Conservation (phyloP, 2,113 vertebrate species). For the Oceanites oceanicus region DNA sequence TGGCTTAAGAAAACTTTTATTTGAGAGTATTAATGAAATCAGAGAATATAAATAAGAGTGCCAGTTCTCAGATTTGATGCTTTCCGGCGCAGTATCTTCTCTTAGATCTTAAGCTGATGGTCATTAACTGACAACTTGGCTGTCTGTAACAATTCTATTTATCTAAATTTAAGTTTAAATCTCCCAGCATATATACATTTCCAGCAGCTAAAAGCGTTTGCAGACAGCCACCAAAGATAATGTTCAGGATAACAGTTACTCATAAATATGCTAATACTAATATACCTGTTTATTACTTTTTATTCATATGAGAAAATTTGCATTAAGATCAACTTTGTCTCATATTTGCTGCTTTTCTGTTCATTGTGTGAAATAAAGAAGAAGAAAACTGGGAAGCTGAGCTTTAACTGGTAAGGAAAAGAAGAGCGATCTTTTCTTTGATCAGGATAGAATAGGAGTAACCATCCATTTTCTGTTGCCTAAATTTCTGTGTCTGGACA, state of each 20-base stretch:
- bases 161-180: not conserved
- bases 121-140: not conserved
- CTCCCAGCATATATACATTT: not conserved
- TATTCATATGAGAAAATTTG: not conserved
- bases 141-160: not conserved
- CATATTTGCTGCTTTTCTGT: not conserved
- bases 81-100: not conserved
- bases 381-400: not conserved
- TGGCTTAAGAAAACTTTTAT: not conserved
- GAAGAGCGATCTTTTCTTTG: not conserved
- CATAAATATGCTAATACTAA: not conserved
- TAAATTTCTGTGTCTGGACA: not conserved
- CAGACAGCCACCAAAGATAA: not conserved
- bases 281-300: not conserved
- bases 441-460: not conserved
- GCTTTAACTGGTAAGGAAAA: not conserved
- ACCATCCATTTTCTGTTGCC: not conserved
- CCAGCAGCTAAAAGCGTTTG: not conserved
- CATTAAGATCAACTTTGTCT: not conserved
- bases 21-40: not conserved
- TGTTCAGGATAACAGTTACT: not conserved
- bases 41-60: not conserved
- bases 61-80: not conserved
- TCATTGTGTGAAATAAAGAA: not conserved
- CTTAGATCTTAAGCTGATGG: not conserved